Evolutionary conservation across 1,140 invertebrate species (phyloP).

Genomic region (Paraescarpia echinospica): DNA sequence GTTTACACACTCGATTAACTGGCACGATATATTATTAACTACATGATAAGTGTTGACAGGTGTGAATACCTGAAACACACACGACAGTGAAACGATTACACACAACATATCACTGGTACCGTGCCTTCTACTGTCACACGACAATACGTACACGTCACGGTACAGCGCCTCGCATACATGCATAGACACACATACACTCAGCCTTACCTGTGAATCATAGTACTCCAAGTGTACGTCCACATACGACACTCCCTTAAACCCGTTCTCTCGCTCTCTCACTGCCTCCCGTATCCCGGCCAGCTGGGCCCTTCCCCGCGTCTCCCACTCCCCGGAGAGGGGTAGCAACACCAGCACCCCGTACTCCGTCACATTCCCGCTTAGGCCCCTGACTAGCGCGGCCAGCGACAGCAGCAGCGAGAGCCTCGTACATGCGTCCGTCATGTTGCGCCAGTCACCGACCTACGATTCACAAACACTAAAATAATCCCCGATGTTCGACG

Average conservation of each 20-base stretch:
- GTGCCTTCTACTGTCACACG: background rate
- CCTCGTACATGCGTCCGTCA: background rate
- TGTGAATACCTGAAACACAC: no score
- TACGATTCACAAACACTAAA: background rate
- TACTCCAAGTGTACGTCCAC: background rate
- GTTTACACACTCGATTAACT: no score
- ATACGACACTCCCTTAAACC: background rate
- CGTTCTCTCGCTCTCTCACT: background rate
- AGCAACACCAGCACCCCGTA: background rate
- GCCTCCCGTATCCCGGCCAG: background rate
- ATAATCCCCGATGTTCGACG: background rate
- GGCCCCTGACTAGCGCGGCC: background rate
- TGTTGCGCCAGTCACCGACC: background rate
- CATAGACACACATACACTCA: background rate
- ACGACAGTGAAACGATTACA: background rate
- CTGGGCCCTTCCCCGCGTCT: background rate
- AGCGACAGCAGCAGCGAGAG: background rate
- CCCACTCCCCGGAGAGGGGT: background rate
- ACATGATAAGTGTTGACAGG: no score
- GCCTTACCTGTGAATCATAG: background rate
- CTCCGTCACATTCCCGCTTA: background rate
- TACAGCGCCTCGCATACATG: no score
- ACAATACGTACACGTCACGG: background rate
- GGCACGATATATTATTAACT: no score
- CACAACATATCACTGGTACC: background rate